Base-by-base conservation (phyloP, 2,113 vertebrate genomes). In the Ceyx margarethae region DNA sequence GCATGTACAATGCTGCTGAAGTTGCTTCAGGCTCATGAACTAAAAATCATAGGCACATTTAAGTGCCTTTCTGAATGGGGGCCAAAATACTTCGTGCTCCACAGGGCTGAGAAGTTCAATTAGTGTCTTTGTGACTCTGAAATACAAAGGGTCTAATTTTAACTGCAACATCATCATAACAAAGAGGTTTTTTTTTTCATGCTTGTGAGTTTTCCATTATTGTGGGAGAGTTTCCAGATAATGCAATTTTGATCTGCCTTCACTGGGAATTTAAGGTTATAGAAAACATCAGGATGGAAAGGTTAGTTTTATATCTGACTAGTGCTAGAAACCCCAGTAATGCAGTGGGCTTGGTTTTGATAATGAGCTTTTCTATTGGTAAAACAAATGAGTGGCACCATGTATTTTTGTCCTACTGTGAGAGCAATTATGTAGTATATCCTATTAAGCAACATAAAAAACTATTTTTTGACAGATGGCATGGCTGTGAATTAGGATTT, bases 391-490 rank as follows among this genome's bases (percentile, higher is more conserved):
- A 93, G 74, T n/a, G 37, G 56, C 69, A 71, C 61, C 25, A 16
- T 37, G 42, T 92, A 57, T 90, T 83, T 87, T 85, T 96, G 53
- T 75, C 92, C 71, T 91, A 76, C 81, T 82, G 81, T 88, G 87
- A 94, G 16, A 95, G 62, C 89, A 91, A 90, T 95, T 95, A 80
- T 42, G 54, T 72, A 69, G 86, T 57, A 14, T 88, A 83, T 85
- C 90, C 90, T 97, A 83, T 95, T 94, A 96, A 82, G 53, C 94
- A 53, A 88, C 65, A 87, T 89, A 85, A 90, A 95, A 95, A 97
- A 96, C 91, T 96, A 95, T 88, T 96, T 97, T 97, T 92, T 96
- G 96, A 97, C 97, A 97, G 96, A 97, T 98, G 96, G 96, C 78
- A 81, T 83, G 85, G 91, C 91, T 95, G 91, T 96, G 94, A 97